phyloP scores from a whole-genome alignment of 2,113 vertebrate genomes.

The Ranitomeya variabilis region DNA sequence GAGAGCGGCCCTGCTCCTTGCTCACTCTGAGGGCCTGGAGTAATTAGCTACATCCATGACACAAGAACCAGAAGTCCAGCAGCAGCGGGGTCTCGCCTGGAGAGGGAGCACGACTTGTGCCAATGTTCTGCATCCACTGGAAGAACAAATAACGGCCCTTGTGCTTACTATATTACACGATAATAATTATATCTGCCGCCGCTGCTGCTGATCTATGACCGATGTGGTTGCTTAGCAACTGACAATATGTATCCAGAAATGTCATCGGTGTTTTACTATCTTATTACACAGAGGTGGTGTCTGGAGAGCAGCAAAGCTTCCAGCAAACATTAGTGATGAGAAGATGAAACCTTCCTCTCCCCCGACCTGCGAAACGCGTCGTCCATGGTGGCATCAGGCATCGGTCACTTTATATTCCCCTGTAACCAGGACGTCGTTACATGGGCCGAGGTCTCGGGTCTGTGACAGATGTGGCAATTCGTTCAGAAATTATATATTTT shows the following conservation, averaged over 20 bases:
- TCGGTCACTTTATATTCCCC: too few species aligned
- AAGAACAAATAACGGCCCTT: background rate
- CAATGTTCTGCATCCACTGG: background rate
- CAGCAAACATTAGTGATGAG: background rate
- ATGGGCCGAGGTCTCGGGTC: too few species aligned
- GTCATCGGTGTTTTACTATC: background rate
- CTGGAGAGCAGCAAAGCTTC: background rate
- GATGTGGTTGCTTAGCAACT: conserved; percentile 44
- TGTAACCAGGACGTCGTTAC: too few species aligned
- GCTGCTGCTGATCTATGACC: background rate
- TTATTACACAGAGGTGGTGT: background rate
- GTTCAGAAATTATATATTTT: too few species aligned
- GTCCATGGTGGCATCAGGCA: background rate
- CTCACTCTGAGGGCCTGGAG: background rate
- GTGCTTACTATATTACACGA: background rate
- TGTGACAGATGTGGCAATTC: too few species aligned
- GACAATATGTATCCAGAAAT: conserved; percentile 18
- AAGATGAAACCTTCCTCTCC: background rate
- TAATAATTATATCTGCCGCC: conserved; percentile 24
- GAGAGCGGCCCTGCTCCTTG: background rate
- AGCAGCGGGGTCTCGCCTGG: background rate
- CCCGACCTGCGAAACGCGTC: background rate
- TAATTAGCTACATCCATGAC: background rate
- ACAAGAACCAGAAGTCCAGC: too few species aligned
- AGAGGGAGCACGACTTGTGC: background rate